Conservation (phyloP, 1,140 invertebrate genomes). For the Sarcophaga peregrina region DNA sequence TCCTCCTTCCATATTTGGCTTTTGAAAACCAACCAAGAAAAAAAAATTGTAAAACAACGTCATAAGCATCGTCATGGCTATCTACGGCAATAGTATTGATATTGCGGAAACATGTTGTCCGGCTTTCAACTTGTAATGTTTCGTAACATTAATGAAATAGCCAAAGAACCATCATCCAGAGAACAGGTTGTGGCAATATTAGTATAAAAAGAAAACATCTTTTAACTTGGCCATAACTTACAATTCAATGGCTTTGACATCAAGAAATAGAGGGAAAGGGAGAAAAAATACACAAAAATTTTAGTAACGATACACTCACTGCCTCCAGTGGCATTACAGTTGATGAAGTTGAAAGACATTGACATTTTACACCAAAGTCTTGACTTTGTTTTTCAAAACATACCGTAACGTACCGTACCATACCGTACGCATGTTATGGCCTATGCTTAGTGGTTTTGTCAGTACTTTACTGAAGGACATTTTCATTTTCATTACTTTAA, state of each 20-base stretch:
- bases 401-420: too few relatives aligned
- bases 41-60: too few relatives aligned
- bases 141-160: neutral
- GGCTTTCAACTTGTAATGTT: neutral
- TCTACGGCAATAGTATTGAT: neutral
- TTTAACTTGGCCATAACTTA: slow-evolving; percentile 5
- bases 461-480: too few relatives aligned
- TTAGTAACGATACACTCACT: neutral
- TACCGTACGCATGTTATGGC: too few relatives aligned
- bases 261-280: neutral
- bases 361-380: slow-evolving; percentile 9
- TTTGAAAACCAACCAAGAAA: too few relatives aligned
- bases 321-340: too few relatives aligned
- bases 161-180: neutral
- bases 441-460: too few relatives aligned
- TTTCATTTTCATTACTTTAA: too few relatives aligned
- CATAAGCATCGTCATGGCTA: too few relatives aligned
- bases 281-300: neutral
- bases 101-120: neutral
- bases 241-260: neutral
- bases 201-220: neutral
- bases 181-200: neutral
- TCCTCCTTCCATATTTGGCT: too few relatives aligned
- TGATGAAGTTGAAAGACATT: neutral
- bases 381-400: neutral